These are phyloP conservation scores for Malacoraja senta DNA, from an alignment of 2,797 vertebrate genomes.

Conservation along the genomic window DNA sequence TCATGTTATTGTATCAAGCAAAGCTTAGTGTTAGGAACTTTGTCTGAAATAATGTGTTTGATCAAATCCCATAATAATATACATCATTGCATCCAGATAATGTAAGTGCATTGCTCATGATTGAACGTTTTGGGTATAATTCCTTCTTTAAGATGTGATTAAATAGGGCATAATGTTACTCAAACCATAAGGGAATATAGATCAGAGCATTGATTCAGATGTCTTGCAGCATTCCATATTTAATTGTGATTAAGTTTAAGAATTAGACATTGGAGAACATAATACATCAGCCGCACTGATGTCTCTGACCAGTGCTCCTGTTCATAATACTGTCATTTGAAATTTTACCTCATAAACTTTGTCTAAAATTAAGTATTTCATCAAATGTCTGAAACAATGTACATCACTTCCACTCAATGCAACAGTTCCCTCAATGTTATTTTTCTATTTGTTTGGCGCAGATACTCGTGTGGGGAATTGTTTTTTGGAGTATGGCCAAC, in stretches of 20 bases:
- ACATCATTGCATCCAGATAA: too few relatives aligned
- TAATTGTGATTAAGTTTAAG: neutral
- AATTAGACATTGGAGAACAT: neutral
- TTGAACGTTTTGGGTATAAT: neutral
- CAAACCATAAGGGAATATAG: neutral
- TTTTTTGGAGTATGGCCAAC: slow-evolving; percentile 62
- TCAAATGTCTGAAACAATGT: neutral
- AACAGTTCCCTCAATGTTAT: neutral
- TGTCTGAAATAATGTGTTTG: too few relatives aligned
- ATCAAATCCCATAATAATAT: too few relatives aligned
- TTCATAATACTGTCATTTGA: too few relatives aligned
- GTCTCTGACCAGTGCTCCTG: neutral
- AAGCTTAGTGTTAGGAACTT: too few relatives aligned
- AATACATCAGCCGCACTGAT: too few relatives aligned
- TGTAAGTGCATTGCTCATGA: neutral
- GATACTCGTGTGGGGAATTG: slow-evolving; percentile 71
- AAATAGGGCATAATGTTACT: neutral
- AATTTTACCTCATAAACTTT: neutral
- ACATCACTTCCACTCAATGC: neutral
- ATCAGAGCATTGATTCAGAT: neutral
- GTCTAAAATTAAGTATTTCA: neutral
- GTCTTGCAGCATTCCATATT: neutral
- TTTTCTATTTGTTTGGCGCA: slow-evolving; percentile 43
- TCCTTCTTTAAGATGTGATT: neutral
- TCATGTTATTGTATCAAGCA: neutral